These are phyloP conservation scores for Phataginus tetradactyla DNA, from an alignment of 2,797 vertebrate genomes.

Conservation along the genomic window DNA sequence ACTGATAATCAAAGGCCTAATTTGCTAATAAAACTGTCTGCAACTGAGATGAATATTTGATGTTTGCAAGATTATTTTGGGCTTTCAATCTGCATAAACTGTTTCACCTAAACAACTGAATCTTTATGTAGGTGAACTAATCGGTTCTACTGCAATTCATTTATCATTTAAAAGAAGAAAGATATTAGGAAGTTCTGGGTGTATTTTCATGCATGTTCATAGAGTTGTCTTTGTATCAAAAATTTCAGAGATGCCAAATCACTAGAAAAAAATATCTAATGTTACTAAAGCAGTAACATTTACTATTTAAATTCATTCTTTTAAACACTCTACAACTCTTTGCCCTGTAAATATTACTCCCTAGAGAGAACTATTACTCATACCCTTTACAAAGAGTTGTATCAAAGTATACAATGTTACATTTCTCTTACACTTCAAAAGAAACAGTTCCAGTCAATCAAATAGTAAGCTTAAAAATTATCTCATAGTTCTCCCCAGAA, in stretches of 20 bases:
- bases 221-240: not conserved
- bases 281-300: not conserved
- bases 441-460: conserved; percentile 51
- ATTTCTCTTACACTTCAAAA: conserved; percentile 1
- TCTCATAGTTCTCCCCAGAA: conserved; percentile 55
- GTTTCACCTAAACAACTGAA: not conserved
- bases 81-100: not conserved
- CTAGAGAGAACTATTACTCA: not conserved
- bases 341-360: not conserved
- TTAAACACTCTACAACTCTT: not conserved
- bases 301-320: not conserved
- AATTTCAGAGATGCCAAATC: not conserved
- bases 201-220: not conserved
- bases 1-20: not conserved
- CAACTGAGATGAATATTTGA: not conserved
- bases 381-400: not conserved
- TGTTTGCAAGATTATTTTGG: not conserved
- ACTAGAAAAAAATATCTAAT: not conserved
- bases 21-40: not conserved
- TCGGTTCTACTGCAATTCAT: not conserved
- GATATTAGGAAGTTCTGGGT: not conserved
- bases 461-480: conserved; percentile 49
- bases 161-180: conserved; percentile 9
- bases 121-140: not conserved
- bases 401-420: not conserved